Percentiles rank a stretch among this genome's conserved stretches.
Conservation (phyloP, 2,113 vertebrate genomes). For the Anarhynchus alexandrinus region DNA sequence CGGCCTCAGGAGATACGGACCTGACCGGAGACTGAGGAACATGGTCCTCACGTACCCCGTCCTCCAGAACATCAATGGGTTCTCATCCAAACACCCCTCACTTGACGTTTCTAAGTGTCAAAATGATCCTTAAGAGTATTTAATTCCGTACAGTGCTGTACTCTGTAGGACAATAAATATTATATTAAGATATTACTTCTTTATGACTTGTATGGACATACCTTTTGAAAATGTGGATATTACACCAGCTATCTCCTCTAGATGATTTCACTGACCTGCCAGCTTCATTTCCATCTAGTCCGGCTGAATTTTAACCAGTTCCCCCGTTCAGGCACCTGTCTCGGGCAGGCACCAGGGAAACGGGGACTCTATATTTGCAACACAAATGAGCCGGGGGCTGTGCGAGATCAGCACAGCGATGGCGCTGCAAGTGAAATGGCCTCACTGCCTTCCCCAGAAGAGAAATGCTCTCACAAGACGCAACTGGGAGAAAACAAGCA, state of each 20-base stretch:
- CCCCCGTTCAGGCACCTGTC: background rate
- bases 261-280: background rate
- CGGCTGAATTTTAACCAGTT: background rate
- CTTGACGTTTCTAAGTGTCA: background rate
- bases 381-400: background rate
- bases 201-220: background rate
- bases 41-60: fast-evolving
- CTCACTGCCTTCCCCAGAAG: background rate
- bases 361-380: background rate
- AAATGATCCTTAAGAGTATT: background rate
- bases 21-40: background rate
- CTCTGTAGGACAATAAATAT: background rate
- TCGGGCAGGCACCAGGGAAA: background rate
- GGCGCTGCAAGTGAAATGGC: background rate
- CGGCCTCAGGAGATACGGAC: background rate
- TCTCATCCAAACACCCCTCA: background rate
- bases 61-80: background rate
- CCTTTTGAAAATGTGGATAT: background rate
- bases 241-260: background rate
- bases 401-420: background rate
- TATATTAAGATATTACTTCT: background rate
- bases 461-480: background rate
- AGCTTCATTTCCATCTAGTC: background rate
- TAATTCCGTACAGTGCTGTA: background rate
- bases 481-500: background rate